These are phyloP conservation scores for Oryzias woworae DNA, from an alignment of 2,113 vertebrate species.

Conservation along the genomic window DNA sequence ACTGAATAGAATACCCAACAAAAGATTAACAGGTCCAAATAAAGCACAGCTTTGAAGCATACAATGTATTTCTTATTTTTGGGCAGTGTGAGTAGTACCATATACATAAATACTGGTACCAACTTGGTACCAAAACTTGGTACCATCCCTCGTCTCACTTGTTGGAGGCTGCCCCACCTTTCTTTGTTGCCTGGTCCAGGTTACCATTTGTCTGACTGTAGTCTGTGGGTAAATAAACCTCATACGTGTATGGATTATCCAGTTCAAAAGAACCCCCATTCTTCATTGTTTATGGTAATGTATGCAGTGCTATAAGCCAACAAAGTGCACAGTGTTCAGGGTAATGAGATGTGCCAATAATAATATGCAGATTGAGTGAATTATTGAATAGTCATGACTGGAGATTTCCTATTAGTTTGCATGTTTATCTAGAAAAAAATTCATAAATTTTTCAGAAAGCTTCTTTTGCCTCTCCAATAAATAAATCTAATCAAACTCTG, in stretches of 20 bases:
- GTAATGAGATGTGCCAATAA: slow-evolving; percentile 78
- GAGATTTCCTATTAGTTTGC: slow-evolving; percentile 70
- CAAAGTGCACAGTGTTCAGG: slow-evolving; percentile 68
- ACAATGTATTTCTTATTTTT: too few species aligned
- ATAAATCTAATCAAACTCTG: slow-evolving; percentile 68
- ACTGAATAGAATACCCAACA: too few species aligned
- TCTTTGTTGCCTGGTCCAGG: too few species aligned
- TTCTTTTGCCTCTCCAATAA: slow-evolving; percentile 55
- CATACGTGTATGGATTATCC: background rate
- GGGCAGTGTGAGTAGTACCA: too few species aligned
- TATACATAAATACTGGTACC: too few species aligned
- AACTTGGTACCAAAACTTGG: too few species aligned
- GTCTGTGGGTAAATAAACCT: too few species aligned
- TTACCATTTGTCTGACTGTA: too few species aligned
- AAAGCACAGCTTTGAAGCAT: too few species aligned
- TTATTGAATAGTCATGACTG: slow-evolving; percentile 77
- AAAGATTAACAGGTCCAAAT: too few species aligned
- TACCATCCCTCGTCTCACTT: too few species aligned
- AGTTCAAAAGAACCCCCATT: slow-evolving; percentile 45
- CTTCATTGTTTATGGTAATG: slow-evolving; percentile 78
- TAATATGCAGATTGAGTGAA: slow-evolving; percentile 79
- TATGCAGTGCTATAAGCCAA: slow-evolving; percentile 66
- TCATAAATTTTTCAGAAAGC: slow-evolving; percentile 61
- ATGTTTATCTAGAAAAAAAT: slow-evolving; percentile 68
- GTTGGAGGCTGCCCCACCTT: too few species aligned